Percentiles rank a stretch among this genome's conserved stretches.
phyloP scores from a whole-genome alignment of 2,113 vertebrate species.

The Chlamydotis undulata region DNA sequence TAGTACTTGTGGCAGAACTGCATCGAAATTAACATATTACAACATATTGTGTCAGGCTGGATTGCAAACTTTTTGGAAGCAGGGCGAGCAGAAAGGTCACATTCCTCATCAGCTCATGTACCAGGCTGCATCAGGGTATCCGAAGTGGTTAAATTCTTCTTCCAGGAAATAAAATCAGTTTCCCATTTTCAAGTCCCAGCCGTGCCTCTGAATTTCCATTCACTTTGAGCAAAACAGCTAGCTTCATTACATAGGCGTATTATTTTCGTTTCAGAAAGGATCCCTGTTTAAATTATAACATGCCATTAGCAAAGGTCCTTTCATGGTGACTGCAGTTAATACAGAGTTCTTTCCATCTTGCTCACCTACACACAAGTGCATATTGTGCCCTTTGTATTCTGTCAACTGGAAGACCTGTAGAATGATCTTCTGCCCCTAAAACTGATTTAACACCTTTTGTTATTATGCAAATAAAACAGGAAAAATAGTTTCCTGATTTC shows the following conservation, averaged over 20 bases:
- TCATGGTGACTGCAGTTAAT: constrained; percentile 16
- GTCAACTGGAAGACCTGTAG: neutral
- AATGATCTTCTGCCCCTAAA: neutral
- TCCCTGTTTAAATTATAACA: constrained; percentile 23
- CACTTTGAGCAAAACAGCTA: neutral
- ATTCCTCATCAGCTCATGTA: constrained; percentile 42
- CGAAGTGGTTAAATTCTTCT: constrained; percentile 30
- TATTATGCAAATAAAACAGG: constrained; percentile 2
- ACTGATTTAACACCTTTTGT: constrained; percentile 7
- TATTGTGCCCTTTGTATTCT: neutral
- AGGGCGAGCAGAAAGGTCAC: constrained; percentile 71
- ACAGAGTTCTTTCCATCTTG: neutral
- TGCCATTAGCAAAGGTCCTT: constrained; percentile 30
- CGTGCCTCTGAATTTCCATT: constrained; percentile 2
- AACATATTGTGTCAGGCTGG: constrained; percentile 63
- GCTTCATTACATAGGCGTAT: neutral
- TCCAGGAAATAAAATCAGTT: constrained; percentile 42
- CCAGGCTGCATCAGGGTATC: neutral
- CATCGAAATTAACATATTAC: constrained; percentile 75
- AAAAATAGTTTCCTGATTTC: neutral
- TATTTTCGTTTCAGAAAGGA: constrained; percentile 5
- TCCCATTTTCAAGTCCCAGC: constrained; percentile 4
- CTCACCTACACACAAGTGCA: neutral
- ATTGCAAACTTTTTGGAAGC: constrained; percentile 56
- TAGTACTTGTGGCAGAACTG: constrained; percentile 61